Conservation (phyloP, 2,888 invertebrate species). For the Diarsia mendica region DNA sequence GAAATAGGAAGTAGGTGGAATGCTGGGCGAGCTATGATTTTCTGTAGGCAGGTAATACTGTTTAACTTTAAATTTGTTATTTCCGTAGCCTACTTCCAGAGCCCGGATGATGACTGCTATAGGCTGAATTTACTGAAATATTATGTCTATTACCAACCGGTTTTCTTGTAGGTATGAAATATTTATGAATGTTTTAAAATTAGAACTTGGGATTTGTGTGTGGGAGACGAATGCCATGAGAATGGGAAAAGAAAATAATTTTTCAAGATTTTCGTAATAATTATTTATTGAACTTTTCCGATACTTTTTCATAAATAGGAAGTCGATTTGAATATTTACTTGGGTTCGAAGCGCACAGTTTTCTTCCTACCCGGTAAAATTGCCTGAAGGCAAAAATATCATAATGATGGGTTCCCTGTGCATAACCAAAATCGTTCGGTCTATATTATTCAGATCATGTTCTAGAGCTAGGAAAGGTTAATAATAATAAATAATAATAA, state of each 20-base stretch:
- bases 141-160: background rate
- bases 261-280: background rate
- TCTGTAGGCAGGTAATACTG: background rate
- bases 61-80: background rate
- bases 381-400: background rate
- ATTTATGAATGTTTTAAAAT: background rate
- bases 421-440: too few species aligned
- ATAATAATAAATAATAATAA: too few species aligned
- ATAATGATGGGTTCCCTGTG: background rate
- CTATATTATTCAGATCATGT: too few species aligned
- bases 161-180: background rate
- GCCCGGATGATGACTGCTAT: too few species aligned
- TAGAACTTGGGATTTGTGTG: background rate
- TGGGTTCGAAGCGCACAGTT: background rate
- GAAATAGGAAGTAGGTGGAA: background rate
- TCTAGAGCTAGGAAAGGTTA: too few species aligned
- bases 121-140: background rate
- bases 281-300: conserved; percentile 4
- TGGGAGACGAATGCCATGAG: background rate
- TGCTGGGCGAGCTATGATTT: conserved; percentile 3
- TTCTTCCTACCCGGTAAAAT: background rate
- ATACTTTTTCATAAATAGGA: background rate
- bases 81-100: background rate
- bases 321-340: background rate
- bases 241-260: background rate